A percentile compares a stretch with the other conserved stretches of the same genome.
phyloP scores from a whole-genome alignment of 1,140 invertebrate genomes.

The Harpegnathos saltator region DNA sequence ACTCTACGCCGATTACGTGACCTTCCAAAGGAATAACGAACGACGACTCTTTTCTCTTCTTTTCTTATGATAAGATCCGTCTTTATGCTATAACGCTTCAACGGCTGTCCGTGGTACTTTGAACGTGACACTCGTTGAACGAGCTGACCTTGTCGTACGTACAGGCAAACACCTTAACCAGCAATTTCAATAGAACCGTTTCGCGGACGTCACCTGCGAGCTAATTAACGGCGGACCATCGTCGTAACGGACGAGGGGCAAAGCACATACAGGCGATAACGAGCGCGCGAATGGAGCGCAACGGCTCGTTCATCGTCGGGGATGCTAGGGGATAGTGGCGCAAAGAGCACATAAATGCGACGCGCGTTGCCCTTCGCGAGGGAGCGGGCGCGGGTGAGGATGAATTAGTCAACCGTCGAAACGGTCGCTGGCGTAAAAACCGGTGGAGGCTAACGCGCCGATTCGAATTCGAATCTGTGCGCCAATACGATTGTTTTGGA shows the following conservation, averaged over 20 bases:
- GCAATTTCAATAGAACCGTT: background rate
- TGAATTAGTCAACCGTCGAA: slow-evolving; percentile 71
- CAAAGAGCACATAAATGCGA: slow-evolving; percentile 20
- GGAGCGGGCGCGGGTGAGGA: slow-evolving; percentile 13
- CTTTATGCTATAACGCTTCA: no score
- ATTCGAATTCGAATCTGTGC: slow-evolving; percentile 63
- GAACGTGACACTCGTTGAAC: no score
- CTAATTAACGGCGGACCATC: background rate
- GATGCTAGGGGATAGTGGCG: background rate
- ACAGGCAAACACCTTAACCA: background rate
- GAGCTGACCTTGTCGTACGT: no score
- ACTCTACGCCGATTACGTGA: no score
- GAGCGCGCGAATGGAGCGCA: slow-evolving; percentile 47
- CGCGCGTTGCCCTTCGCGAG: no score
- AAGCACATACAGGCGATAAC: slow-evolving; percentile 31
- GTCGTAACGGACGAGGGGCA: slow-evolving; percentile 7
- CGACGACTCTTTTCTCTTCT: no score
- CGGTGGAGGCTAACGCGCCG: slow-evolving; percentile 4
- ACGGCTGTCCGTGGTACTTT: no score
- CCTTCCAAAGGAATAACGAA: no score
- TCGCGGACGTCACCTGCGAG: background rate
- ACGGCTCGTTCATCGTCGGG: slow-evolving; percentile 42
- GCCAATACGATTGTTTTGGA: slow-evolving; percentile 28
- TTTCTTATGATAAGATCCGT: no score
- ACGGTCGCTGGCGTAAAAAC: slow-evolving; percentile 47